These are phyloP conservation scores for Epinotia brunnichana DNA, from an alignment of 2,888 invertebrate genomes.

Conservation along the genomic window DNA sequence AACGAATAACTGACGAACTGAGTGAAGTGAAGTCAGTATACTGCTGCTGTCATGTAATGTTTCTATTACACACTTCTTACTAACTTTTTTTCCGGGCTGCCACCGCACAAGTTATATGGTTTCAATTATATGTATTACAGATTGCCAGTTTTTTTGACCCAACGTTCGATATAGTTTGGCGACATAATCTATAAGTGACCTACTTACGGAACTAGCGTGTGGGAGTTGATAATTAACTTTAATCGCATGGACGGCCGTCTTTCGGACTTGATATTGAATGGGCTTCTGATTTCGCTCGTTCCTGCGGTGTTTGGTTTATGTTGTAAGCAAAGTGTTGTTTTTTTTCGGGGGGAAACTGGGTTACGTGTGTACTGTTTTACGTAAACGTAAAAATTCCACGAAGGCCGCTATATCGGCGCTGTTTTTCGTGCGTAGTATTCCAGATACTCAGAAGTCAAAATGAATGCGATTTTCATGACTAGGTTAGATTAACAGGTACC, in stretches of 20 bases:
- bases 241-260: conserved; percentile 32
- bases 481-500: too few species aligned
- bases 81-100: background rate
- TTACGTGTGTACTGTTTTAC: too few species aligned
- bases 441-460: too few species aligned
- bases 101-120: conserved; percentile 16
- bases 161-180: conserved; percentile 2
- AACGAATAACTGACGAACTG: background rate
- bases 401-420: too few species aligned
- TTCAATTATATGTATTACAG: conserved; percentile 22
- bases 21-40: background rate
- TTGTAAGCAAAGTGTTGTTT: too few species aligned
- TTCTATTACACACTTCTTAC: background rate
- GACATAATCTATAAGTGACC: conserved; percentile 47
- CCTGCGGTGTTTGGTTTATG: too few species aligned
- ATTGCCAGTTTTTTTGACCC: conserved; percentile 16
- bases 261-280: conserved; percentile 31
- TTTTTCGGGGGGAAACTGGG: too few species aligned
- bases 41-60: too few species aligned
- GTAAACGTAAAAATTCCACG: too few species aligned
- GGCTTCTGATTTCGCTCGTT: conserved; percentile 1
- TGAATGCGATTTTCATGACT: too few species aligned
- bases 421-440: too few species aligned
- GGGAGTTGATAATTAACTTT: conserved; percentile 53
- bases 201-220: conserved; percentile 48